Evolutionary conservation across 2,888 invertebrate genomes (phyloP).

Genomic region (Invenusta paracnida): DNA sequence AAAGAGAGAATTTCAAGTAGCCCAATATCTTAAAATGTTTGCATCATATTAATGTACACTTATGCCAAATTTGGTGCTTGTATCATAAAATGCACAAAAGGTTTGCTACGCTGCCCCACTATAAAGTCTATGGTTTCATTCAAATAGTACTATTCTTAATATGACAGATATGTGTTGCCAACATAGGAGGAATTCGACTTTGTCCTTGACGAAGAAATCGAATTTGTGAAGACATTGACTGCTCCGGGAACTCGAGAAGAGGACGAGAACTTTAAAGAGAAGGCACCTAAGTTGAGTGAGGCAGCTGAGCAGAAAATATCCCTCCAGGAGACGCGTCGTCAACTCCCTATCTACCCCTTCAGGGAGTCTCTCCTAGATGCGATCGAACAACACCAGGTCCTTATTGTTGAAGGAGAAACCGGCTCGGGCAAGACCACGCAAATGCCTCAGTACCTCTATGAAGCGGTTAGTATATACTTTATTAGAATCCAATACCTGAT

Average conservation of each 20-base stretch:
- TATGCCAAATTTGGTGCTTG: too few relatives aligned
- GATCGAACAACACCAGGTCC: constrained; percentile 67
- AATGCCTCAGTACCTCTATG: constrained; percentile 64
- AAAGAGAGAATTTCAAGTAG: too few relatives aligned
- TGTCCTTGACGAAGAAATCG: constrained; percentile 89
- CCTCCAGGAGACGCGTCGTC: constrained; percentile 83
- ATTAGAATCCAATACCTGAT: too few relatives aligned
- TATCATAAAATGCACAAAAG: too few relatives aligned
- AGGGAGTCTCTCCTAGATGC: constrained; percentile 80
- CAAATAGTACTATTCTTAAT: too few relatives aligned
- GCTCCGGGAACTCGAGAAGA: constrained; percentile 61
- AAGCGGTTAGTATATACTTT: constrained; percentile 63
- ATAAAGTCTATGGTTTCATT: too few relatives aligned
- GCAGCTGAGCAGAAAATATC: constrained; percentile 70
- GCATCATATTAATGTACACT: too few relatives aligned
- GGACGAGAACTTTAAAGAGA: constrained; percentile 49
- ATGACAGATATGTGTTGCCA: too few relatives aligned
- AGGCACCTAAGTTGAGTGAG: constrained; percentile 67
- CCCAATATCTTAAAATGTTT: too few relatives aligned
- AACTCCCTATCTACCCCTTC: constrained; percentile 88
- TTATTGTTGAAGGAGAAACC: constrained; percentile 87
- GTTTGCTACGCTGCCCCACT: too few relatives aligned
- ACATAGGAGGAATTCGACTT: constrained; percentile 78
- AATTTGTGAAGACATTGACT: constrained; percentile 76
- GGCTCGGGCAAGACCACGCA: constrained; percentile 66